These are phyloP conservation scores for Venusia cambrica DNA, from an alignment of 2,888 invertebrate genomes.

Conservation along the genomic window DNA sequence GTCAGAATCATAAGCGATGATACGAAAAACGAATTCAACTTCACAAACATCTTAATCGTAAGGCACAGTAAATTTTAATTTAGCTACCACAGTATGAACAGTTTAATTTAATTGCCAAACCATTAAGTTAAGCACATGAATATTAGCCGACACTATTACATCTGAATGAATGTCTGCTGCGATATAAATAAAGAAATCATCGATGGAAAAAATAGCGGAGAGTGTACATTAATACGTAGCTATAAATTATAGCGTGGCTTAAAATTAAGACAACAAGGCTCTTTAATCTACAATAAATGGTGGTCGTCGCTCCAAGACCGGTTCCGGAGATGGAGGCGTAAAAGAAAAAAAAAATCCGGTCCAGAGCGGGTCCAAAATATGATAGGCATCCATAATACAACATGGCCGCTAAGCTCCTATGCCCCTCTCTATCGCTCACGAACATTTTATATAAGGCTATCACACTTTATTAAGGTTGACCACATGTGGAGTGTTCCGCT, in stretches of 20 bases:
- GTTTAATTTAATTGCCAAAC: constrained; percentile 81
- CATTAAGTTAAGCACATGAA: constrained; percentile 78
- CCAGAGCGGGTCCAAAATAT: constrained; percentile 79
- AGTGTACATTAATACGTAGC: constrained; percentile 71
- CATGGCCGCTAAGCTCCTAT: constrained; percentile 79
- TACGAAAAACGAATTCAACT: constrained; percentile 51
- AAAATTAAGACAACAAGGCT: constrained; percentile 82
- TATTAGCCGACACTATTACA: constrained; percentile 73
- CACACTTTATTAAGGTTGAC: constrained; percentile 78
- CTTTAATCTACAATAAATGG: constrained; percentile 82
- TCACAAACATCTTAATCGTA: constrained; percentile 53
- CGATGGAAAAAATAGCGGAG: constrained; percentile 71
- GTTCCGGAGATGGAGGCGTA: constrained; percentile 75
- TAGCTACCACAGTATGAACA: constrained; percentile 75
- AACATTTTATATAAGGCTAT: constrained; percentile 50
- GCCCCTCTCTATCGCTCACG: constrained; percentile 56
- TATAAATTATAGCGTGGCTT: constrained; percentile 79
- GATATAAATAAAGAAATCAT: constrained; percentile 72
- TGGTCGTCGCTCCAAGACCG: constrained; percentile 75
- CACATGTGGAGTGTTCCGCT: constrained; percentile 81
- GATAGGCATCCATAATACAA: constrained; percentile 81
- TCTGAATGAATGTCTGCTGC: constrained; percentile 59
- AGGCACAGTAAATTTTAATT: constrained; percentile 73
- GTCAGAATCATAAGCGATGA: constrained; percentile 13
- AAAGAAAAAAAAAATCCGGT: constrained; percentile 77